Evolutionary conservation across 2,888 invertebrate genomes (phyloP).

Genomic region (Capitulum mitella): DNA sequence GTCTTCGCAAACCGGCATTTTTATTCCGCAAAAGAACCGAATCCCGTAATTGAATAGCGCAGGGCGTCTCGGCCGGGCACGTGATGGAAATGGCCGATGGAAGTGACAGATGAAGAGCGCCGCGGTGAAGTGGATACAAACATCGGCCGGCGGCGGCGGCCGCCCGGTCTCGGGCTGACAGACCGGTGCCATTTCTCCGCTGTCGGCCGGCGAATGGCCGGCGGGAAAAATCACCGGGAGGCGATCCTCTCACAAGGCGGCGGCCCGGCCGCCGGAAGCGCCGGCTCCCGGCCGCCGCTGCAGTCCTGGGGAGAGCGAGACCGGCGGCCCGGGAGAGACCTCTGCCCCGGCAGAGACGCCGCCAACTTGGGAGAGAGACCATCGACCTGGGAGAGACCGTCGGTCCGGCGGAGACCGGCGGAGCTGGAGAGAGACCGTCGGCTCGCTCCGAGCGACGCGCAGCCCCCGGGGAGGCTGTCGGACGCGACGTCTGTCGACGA

Average conservation of each 20-base stretch:
- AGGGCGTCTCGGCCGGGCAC: background rate
- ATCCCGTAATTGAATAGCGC: background rate
- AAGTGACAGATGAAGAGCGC: background rate
- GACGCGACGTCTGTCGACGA: background rate
- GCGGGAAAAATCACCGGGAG: background rate
- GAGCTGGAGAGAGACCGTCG: too few species aligned
- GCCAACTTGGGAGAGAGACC: too few species aligned
- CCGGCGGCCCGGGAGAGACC: too few species aligned
- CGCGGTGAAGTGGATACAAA: background rate
- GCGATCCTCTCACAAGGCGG: background rate
- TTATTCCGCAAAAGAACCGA: conserved; percentile 1
- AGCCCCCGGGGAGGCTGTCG: background rate
- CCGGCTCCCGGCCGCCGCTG: background rate
- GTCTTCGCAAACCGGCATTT: background rate
- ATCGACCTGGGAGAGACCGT: too few species aligned
- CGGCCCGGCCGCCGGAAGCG: background rate
- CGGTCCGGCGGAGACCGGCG: too few species aligned
- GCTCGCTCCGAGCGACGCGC: too few species aligned
- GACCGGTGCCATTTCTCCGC: background rate
- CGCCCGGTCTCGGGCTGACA: background rate
- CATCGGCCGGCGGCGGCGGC: background rate
- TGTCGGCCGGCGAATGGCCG: background rate
- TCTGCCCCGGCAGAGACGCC: too few species aligned
- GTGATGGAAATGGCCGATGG: background rate
- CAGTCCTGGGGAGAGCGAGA: too few species aligned